These are phyloP conservation scores for Poecilia picta DNA, from an alignment of 2,797 vertebrate genomes.

Conservation along the genomic window DNA sequence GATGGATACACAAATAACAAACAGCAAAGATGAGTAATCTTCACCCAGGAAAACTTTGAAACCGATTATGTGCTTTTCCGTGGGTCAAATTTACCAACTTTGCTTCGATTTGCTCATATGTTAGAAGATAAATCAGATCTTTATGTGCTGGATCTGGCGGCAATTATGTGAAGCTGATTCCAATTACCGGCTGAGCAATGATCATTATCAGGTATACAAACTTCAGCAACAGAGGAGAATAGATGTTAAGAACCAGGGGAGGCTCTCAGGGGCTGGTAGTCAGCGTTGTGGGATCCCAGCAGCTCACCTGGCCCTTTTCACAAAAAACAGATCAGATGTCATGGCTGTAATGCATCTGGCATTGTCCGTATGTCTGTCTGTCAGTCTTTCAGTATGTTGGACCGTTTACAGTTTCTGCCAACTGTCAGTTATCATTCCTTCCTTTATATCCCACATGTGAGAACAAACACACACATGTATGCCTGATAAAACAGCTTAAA, in stretches of 20 bases:
- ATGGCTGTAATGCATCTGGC: constrained; percentile 49
- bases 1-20: neutral
- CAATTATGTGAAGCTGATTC: neutral
- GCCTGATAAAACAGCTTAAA: neutral
- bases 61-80: neutral
- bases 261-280: neutral
- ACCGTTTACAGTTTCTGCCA: constrained; percentile 61
- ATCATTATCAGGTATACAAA: neutral
- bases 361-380: constrained; percentile 50
- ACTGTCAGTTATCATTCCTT: constrained; percentile 69
- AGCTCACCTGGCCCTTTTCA: constrained; percentile 49
- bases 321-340: constrained; percentile 62
- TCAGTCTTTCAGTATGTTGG: constrained; percentile 50
- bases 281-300: constrained; percentile 11
- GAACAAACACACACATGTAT: constrained; percentile 7
- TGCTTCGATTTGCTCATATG: neutral
- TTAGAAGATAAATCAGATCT: neutral
- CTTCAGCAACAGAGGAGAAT: neutral
- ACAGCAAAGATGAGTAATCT: neutral
- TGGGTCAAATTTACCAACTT: neutral
- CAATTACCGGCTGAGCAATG: neutral
- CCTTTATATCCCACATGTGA: constrained; percentile 25
- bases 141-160: neutral
- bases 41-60: neutral
- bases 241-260: constrained; percentile 4